A percentile compares a stretch with the other conserved stretches of the same genome.
Conservation (phyloP, 2,888 invertebrate genomes). For the Cryptus armator region DNA sequence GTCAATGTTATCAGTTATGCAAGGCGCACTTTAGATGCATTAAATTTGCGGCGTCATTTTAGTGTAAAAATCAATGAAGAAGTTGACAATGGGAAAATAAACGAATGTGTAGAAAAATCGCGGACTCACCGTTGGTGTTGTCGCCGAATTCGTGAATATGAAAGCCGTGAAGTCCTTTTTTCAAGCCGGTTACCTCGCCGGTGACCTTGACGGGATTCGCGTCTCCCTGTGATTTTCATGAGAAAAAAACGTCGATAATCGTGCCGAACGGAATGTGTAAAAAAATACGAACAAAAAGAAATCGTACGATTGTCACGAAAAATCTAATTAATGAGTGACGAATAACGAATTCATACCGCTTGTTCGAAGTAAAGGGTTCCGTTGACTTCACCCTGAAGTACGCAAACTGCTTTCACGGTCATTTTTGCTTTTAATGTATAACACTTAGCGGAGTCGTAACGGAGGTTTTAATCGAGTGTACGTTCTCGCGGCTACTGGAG, state of each 20-base stretch:
- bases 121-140: constrained; percentile 92
- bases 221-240: constrained; percentile 86
- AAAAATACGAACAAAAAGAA: neutral
- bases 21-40: constrained; percentile 39
- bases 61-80: constrained; percentile 2
- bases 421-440: constrained; percentile 77
- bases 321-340: constrained; percentile 7
- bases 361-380: constrained; percentile 94
- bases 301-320: neutral
- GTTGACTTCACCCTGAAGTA: constrained; percentile 93
- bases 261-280: neutral
- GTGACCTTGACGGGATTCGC: constrained; percentile 91
- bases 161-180: constrained; percentile 93
- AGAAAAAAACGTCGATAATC: neutral
- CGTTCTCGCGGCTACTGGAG: constrained; percentile 43
- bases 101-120: neutral
- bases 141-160: constrained; percentile 99
- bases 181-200: constrained; percentile 93
- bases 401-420: constrained; percentile 93
- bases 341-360: constrained; percentile 86
- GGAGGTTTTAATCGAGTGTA: constrained; percentile 47
- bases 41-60: constrained; percentile 43
- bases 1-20: constrained; percentile 63
- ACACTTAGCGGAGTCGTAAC: neutral
- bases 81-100: neutral